phyloP scores from a whole-genome alignment of 2,888 invertebrate species.

The Plemyria rubiginata region DNA sequence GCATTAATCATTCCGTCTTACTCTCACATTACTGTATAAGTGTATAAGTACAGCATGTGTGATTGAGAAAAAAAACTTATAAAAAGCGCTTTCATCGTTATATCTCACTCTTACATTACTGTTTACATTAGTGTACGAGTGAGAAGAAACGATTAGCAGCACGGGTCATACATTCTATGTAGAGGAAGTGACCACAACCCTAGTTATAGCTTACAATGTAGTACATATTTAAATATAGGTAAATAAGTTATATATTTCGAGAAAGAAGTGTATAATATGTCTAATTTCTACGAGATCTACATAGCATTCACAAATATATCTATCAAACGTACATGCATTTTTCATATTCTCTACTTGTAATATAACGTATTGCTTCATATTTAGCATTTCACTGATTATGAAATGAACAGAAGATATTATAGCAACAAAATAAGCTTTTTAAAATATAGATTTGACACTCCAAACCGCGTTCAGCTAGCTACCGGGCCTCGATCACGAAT shows the following conservation, averaged over 20 bases:
- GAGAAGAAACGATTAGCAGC: too few relatives aligned
- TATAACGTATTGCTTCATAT: not conserved
- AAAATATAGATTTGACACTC: not conserved
- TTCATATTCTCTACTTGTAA: not conserved
- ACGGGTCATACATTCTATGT: conserved; percentile 16
- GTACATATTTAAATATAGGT: conserved; percentile 5
- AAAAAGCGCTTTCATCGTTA: too few relatives aligned
- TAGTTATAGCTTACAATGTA: conserved; percentile 14
- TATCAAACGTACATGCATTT: not conserved
- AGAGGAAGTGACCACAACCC: conserved; percentile 40
- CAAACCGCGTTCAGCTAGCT: too few relatives aligned
- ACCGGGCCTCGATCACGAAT: too few relatives aligned
- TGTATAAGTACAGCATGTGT: too few relatives aligned
- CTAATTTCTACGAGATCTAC: conserved; percentile 55
- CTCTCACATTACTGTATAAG: too few relatives aligned
- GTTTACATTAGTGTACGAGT: too few relatives aligned
- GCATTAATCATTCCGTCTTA: too few relatives aligned
- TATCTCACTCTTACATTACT: too few relatives aligned
- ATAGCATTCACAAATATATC: conserved; percentile 17
- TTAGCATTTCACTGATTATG: conserved; percentile 42
- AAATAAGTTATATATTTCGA: conserved; percentile 33
- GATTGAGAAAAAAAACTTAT: too few relatives aligned
- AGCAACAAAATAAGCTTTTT: not conserved
- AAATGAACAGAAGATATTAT: conserved; percentile 44
- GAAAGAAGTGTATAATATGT: conserved; percentile 33